Evolutionary conservation across 2,797 vertebrate genomes (phyloP).

Genomic region (Simalia tracyae): DNA sequence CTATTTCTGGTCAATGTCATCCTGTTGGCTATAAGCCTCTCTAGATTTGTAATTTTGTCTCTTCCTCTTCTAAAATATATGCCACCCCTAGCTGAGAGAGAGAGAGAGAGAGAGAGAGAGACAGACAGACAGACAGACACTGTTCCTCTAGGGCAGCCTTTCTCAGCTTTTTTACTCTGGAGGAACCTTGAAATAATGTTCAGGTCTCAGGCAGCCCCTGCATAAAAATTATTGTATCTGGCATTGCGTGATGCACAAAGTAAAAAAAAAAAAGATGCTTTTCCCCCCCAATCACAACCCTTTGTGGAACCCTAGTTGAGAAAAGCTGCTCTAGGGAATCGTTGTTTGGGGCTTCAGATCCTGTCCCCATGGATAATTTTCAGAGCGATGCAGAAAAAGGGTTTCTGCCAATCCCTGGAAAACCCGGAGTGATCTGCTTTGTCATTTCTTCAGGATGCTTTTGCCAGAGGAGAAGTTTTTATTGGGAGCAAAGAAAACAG

Average conservation of each 20-base stretch:
- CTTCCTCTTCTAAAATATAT: not conserved
- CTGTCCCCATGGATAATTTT: not conserved
- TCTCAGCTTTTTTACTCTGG: no score
- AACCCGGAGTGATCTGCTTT: not conserved
- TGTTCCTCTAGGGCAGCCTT: no score
- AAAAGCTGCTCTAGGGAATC: not conserved
- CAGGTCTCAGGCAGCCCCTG: no score
- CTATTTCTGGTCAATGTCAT: not conserved
- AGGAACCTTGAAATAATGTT: no score
- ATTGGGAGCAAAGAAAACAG: conserved; percentile 94
- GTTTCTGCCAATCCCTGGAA: not conserved
- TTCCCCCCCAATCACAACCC: not conserved
- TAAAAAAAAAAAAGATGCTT: not conserved
- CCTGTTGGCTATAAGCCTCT: not conserved
- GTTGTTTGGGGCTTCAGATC: not conserved
- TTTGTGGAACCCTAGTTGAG: not conserved
- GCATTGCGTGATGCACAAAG: no score
- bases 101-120: not conserved
- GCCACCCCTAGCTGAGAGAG: not conserved
- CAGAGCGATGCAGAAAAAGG: not conserved
- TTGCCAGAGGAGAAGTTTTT: conserved; percentile 93
- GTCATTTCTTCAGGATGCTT: conserved; percentile 83
- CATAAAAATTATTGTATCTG: no score
- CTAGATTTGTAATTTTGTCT: not conserved
- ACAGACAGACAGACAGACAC: not conserved